Evolutionary conservation across 2,113 vertebrate genomes (phyloP).

Genomic region (Ictalurus punctatus): DNA sequence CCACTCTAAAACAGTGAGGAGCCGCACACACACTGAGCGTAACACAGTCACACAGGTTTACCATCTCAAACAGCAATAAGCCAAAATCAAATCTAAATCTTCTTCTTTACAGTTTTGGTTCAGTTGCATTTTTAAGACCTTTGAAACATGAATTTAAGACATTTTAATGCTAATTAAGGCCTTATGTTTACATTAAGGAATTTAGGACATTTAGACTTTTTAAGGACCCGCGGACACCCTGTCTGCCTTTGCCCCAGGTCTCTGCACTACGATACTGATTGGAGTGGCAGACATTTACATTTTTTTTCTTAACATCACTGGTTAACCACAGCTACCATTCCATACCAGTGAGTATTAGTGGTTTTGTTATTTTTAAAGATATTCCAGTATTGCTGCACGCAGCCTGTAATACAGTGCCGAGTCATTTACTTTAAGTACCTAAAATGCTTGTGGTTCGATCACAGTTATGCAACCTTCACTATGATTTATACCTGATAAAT

Average conservation of each 20-base stretch:
- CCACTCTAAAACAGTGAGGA: too few relatives aligned
- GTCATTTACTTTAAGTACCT: constrained; percentile 26
- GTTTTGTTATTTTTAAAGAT: background rate
- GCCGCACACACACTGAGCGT: too few relatives aligned
- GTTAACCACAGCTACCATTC: constrained; percentile 3
- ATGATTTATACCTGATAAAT: constrained; percentile 18
- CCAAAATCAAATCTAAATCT: too few relatives aligned
- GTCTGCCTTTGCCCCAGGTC: background rate
- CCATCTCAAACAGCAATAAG: too few relatives aligned
- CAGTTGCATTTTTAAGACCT: too few relatives aligned
- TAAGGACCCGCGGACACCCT: too few relatives aligned
- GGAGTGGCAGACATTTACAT: background rate
- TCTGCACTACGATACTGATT: background rate
- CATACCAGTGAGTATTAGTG: background rate
- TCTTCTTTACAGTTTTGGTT: too few relatives aligned
- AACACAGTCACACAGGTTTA: too few relatives aligned
- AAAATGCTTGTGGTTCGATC: constrained; percentile 28
- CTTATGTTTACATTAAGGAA: too few relatives aligned
- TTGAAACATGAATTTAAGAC: too few relatives aligned
- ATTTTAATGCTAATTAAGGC: too few relatives aligned
- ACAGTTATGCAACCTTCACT: constrained; percentile 19
- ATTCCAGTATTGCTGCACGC: background rate
- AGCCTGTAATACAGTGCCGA: background rate
- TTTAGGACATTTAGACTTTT: too few relatives aligned
- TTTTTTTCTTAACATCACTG: background rate